These are phyloP conservation scores for Rhagoletis pomonella DNA, from an alignment of 1,140 invertebrate species.

Conservation along the genomic window DNA sequence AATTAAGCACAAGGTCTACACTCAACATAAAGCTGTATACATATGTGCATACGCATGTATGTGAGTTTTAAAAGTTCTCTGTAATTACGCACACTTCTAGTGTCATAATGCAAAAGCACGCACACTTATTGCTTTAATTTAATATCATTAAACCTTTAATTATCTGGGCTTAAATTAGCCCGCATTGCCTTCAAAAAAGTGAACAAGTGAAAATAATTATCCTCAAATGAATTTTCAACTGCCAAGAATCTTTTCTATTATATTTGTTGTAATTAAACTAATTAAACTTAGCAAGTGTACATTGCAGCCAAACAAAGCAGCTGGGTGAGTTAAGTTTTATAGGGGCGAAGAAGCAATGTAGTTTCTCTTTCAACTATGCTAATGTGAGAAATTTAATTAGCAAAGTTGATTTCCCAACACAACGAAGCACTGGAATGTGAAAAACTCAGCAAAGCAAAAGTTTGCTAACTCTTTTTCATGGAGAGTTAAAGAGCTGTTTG, in stretches of 20 bases:
- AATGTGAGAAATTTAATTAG: conserved; percentile 50
- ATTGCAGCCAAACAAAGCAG: not conserved
- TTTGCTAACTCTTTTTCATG: not conserved
- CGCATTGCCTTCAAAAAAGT: not conserved
- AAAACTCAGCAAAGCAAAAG: conserved; percentile 25
- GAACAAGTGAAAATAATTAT: not conserved
- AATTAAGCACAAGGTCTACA: not conserved
- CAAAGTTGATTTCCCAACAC: conserved; percentile 12
- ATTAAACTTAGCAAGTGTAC: conserved; percentile 19
- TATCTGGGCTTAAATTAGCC: not conserved
- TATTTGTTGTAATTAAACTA: conserved; percentile 27
- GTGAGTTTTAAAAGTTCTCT: too few relatives aligned
- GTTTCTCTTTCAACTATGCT: conserved; percentile 19
- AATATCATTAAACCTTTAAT: too few relatives aligned
- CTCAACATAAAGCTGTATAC: too few relatives aligned
- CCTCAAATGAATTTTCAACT: conserved; percentile 21
- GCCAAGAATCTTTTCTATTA: conserved; percentile 20
- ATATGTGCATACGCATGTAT: too few relatives aligned
- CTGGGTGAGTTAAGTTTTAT: not conserved
- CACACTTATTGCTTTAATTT: too few relatives aligned
- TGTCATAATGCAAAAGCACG: too few relatives aligned
- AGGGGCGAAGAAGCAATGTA: not conserved
- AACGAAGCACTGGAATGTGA: not conserved
- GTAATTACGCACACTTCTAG: too few relatives aligned
- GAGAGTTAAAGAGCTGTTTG: not conserved